Conservation (phyloP, 2,888 invertebrate species). For the Lomographa bimaculata region DNA sequence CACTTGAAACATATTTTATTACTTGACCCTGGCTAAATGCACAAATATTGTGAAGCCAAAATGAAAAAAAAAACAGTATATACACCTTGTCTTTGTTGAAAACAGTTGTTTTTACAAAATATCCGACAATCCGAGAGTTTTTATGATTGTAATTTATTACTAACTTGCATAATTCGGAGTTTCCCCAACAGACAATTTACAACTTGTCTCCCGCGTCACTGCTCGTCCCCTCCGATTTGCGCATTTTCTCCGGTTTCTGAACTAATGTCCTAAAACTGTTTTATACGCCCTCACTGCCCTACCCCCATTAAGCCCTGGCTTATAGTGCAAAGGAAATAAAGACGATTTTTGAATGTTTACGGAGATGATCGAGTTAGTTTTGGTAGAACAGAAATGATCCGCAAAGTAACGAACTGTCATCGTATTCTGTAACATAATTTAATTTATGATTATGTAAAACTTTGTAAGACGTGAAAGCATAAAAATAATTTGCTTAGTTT, state of each 20-base stretch:
- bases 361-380: constrained; percentile 5
- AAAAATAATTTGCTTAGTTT: constrained; percentile 5
- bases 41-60: too few relatives aligned
- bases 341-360: constrained; percentile 1
- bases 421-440: constrained; percentile 5
- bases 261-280: constrained; percentile 10
- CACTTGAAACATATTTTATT: too few relatives aligned
- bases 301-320: neutral
- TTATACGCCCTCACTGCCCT: constrained; percentile 7
- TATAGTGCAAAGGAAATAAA: neutral
- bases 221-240: constrained; percentile 16
- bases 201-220: constrained; percentile 3
- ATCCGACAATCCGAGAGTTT: too few relatives aligned
- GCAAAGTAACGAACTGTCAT: constrained; percentile 13
- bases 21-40: too few relatives aligned
- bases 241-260: constrained; percentile 12
- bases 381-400: constrained; percentile 15
- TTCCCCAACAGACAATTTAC: constrained; percentile 9
- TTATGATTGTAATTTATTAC: too few relatives aligned
- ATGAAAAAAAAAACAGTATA: too few relatives aligned
- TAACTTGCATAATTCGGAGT: neutral
- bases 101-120: too few relatives aligned
- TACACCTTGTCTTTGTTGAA: too few relatives aligned
- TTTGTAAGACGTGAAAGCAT: constrained; percentile 7
- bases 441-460: constrained; percentile 19